These are phyloP conservation scores for Nesospiza acunhae DNA, from an alignment of 2,113 vertebrate genomes.

Conservation along the genomic window DNA sequence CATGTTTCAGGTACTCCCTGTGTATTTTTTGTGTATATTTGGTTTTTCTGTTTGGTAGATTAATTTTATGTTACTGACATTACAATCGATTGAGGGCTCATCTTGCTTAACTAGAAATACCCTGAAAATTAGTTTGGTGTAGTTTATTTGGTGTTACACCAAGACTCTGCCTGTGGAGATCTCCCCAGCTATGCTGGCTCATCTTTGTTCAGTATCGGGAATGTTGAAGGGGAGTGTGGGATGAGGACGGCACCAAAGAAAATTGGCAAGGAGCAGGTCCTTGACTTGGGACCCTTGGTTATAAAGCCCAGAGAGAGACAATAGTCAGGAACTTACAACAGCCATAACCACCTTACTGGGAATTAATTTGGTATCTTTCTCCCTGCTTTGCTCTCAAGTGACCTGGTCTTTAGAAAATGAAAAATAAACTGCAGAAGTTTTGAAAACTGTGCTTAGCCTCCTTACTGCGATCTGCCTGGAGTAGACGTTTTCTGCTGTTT, in stretches of 20 bases:
- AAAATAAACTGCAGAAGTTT: neutral
- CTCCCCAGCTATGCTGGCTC: neutral
- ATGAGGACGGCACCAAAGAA: neutral
- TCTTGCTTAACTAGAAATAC: neutral
- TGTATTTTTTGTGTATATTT: neutral
- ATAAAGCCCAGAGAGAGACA: neutral
- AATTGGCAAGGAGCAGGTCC: neutral
- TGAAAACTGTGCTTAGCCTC: neutral
- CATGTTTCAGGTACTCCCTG: conserved; percentile 92
- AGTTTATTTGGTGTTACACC: neutral
- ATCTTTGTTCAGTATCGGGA: neutral
- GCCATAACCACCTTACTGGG: neutral
- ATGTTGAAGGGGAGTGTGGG: neutral
- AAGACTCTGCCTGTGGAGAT: neutral
- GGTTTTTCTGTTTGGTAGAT: neutral
- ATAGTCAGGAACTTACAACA: neutral
- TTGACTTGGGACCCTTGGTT: neutral
- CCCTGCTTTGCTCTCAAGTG: neutral
- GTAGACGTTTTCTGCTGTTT: neutral
- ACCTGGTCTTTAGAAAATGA: neutral
- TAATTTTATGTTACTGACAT: neutral
- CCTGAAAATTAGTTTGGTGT: neutral
- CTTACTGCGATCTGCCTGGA: neutral
- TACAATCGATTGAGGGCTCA: neutral
- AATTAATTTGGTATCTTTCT: neutral